phyloP scores from a whole-genome alignment of 2,797 vertebrate genomes.

The Fistularia tabacaria region DNA sequence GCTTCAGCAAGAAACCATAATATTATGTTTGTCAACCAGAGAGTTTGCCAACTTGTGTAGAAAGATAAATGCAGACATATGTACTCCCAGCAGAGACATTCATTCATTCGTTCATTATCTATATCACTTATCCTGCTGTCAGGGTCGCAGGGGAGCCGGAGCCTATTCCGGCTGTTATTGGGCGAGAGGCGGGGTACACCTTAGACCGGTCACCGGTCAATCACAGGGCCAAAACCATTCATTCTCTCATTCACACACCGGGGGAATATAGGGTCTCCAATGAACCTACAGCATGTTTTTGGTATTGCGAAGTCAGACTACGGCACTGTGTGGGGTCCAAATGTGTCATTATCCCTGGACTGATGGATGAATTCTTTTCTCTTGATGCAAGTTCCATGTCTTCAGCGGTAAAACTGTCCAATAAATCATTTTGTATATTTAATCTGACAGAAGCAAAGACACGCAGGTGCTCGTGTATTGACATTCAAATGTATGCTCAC shows the following conservation, averaged over 20 bases:
- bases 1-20: constrained; percentile 67
- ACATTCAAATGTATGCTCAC: constrained; percentile 57
- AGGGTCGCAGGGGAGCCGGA: too few species aligned
- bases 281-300: constrained; percentile 1
- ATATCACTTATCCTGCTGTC: too few species aligned
- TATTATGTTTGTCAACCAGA: constrained; percentile 75
- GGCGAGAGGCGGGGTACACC: too few species aligned
- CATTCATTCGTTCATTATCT: background rate
- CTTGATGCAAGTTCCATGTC: constrained; percentile 30
- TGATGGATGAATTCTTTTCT: constrained; percentile 34
- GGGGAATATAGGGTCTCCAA: too few species aligned
- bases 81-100: constrained; percentile 51
- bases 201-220: too few species aligned
- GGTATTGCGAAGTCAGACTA: constrained; percentile 18
- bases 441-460: constrained; percentile 40
- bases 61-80: constrained; percentile 68
- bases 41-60: constrained; percentile 56
- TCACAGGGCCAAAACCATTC: too few species aligned
- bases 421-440: constrained; percentile 51
- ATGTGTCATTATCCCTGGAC: constrained; percentile 15
- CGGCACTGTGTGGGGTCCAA: constrained; percentile 8
- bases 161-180: too few species aligned
- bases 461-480: constrained; percentile 44
- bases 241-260: too few species aligned
- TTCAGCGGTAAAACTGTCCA: constrained; percentile 10